Conservation (phyloP, 2,797 vertebrate genomes). For the Tenualosa thibaudeaui region DNA sequence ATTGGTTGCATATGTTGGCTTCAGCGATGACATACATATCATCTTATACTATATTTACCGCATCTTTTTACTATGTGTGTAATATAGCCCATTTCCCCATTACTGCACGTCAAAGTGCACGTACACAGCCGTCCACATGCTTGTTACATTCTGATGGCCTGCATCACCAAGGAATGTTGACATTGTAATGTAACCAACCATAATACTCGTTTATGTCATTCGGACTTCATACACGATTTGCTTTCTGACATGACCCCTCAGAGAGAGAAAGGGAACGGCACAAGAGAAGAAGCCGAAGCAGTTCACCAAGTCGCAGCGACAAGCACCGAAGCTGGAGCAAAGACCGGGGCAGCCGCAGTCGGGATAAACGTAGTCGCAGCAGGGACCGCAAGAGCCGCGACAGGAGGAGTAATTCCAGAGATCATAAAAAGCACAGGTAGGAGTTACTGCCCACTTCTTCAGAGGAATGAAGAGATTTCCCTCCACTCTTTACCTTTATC, state of each 20-base stretch:
- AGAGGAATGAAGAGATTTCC: not conserved
- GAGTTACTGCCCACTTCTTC: not conserved
- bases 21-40: not conserved
- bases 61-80: not conserved
- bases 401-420: slow-evolving; percentile 68
- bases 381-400: slow-evolving; percentile 70
- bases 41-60: not conserved
- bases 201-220: not conserved
- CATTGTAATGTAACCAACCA: too few species aligned
- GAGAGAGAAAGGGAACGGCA: slow-evolving; percentile 73
- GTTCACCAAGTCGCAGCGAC: slow-evolving; percentile 61
- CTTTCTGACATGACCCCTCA: slow-evolving; percentile 22
- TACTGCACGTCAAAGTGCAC: too few species aligned
- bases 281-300: slow-evolving; percentile 70
- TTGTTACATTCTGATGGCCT: too few species aligned
- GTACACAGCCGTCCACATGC: too few species aligned
- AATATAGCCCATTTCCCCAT: too few species aligned
- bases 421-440: slow-evolving; percentile 76
- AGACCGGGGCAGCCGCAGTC: slow-evolving; percentile 74
- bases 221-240: too few species aligned
- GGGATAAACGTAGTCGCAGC: slow-evolving; percentile 75
- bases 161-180: too few species aligned
- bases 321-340: slow-evolving; percentile 73
- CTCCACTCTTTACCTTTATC: not conserved
- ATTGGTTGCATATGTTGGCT: not conserved